phyloP scores from a whole-genome alignment of 2,113 vertebrate species.

The Dolichallabes microphthalmus region DNA sequence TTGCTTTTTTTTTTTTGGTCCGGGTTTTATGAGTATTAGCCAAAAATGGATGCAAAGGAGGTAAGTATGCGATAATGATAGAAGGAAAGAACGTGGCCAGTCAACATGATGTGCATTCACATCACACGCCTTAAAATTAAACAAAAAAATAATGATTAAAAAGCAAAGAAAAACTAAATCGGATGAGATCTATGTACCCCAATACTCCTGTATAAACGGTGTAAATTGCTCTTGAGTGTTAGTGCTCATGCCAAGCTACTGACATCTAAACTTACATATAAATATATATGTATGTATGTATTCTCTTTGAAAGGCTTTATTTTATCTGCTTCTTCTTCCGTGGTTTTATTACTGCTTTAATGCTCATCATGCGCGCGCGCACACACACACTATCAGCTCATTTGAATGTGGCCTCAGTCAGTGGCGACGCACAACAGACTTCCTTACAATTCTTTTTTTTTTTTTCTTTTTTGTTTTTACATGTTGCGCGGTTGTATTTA shows the following conservation, averaged over 20 bases:
- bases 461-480: no score
- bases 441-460: conserved; percentile 12
- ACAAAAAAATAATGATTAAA: neutral
- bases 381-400: neutral
- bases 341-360: conserved; percentile 29
- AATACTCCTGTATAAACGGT: conserved; percentile 3
- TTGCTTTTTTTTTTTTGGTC: neutral
- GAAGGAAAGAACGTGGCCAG: neutral
- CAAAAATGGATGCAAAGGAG: neutral
- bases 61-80: neutral
- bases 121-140: neutral
- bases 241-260: conserved; percentile 10
- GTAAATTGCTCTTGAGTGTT: neutral
- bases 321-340: conserved; percentile 10
- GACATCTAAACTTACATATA: neutral
- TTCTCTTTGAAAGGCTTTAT: conserved; percentile 34
- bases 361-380: neutral
- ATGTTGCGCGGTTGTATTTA: conserved; percentile 47
- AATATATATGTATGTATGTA: neutral
- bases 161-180: neutral
- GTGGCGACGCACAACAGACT: neutral
- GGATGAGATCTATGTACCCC: neutral
- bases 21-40: neutral
- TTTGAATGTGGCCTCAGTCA: neutral
- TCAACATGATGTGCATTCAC: neutral